Conservation (phyloP, 2,888 invertebrate genomes). For the Sipha maydis region DNA sequence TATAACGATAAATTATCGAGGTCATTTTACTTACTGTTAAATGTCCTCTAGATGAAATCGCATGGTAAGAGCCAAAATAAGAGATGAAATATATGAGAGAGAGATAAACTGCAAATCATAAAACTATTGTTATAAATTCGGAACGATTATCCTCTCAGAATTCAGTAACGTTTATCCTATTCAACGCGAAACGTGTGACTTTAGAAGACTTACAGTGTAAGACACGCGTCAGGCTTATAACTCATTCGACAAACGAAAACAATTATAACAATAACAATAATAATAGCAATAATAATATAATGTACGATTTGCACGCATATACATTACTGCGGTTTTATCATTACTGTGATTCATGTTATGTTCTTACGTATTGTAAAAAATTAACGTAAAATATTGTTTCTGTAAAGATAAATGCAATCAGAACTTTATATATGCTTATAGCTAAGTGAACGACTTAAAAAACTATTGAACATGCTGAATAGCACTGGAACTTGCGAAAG, state of each 20-base stretch:
- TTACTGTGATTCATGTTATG: no score
- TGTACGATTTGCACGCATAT: neutral
- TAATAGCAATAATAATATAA: neutral
- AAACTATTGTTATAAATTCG: constrained; percentile 29
- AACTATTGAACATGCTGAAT: no score
- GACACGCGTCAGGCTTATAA: constrained; percentile 2
- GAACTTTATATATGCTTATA: no score
- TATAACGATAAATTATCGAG: constrained; percentile 14
- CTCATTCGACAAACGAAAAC: neutral
- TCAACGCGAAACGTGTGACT: constrained; percentile 20
- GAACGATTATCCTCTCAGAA: constrained; percentile 22
- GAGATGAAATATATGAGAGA: neutral
- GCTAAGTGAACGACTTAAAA: no score
- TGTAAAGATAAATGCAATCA: no score
- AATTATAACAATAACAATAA: neutral
- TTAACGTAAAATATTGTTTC: no score
- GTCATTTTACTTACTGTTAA: constrained; percentile 10
- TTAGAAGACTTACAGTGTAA: constrained; percentile 2
- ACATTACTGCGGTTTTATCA: no score
- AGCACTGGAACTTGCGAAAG: no score
- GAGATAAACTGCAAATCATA: neutral
- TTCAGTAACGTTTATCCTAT: neutral
- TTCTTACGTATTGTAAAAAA: no score
- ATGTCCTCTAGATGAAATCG: neutral
- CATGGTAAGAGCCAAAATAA: neutral